Conservation (phyloP, 2,113 vertebrate species). For the Barnardius zonarius region DNA sequence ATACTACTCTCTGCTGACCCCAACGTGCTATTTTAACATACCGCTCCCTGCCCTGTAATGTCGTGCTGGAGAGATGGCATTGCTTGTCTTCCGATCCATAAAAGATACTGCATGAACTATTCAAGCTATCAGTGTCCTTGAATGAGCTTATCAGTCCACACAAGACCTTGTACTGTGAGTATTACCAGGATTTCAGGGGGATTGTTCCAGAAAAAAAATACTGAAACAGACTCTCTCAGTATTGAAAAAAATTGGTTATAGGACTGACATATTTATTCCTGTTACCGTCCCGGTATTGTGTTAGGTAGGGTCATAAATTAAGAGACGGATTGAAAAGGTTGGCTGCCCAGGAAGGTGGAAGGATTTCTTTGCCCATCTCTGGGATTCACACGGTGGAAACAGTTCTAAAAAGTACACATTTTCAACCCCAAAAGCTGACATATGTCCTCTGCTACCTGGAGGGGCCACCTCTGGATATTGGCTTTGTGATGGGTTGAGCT, state of each 20-base stretch:
- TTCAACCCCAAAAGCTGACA: background rate
- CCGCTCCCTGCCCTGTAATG: conserved; percentile 22
- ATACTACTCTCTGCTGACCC: background rate
- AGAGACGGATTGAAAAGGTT: background rate
- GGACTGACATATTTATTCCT: background rate
- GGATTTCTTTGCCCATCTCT: background rate
- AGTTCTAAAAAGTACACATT: background rate
- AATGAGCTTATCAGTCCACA: background rate
- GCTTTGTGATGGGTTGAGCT: background rate
- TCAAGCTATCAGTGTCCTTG: conserved; percentile 20
- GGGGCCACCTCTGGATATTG: background rate
- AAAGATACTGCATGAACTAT: conserved; percentile 9
- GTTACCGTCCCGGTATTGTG: background rate
- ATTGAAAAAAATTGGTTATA: background rate
- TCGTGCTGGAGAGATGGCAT: conserved; percentile 26
- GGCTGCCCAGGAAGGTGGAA: background rate
- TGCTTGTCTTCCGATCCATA: background rate
- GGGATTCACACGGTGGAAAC: background rate
- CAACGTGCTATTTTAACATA: conserved; percentile 29
- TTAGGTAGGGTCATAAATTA: background rate
- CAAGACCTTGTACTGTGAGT: background rate
- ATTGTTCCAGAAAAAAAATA: background rate
- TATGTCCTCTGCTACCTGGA: background rate
- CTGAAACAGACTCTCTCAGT: background rate
- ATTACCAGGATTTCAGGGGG: background rate